These are phyloP conservation scores for Himalopsyche kuldschensis DNA, from an alignment of 2,888 invertebrate genomes.

Conservation along the genomic window DNA sequence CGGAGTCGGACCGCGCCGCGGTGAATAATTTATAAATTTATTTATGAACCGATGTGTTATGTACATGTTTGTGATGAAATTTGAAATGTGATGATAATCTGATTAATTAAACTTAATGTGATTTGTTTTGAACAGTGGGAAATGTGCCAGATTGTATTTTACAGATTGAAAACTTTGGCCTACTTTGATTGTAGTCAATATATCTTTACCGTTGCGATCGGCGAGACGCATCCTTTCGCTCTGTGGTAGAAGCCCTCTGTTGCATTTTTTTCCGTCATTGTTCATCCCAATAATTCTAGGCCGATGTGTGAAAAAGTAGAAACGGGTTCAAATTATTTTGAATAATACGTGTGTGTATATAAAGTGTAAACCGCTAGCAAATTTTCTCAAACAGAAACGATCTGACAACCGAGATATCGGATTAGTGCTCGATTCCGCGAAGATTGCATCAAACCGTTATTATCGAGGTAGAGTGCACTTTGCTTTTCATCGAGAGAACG, in stretches of 20 bases:
- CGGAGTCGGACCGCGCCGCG: neutral
- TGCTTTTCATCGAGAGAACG: neutral
- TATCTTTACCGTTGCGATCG: neutral
- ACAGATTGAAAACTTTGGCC: slow-evolving; percentile 22
- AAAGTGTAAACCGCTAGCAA: neutral
- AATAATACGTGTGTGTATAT: neutral
- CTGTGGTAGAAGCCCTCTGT: neutral
- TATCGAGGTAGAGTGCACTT: neutral
- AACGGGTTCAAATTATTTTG: neutral
- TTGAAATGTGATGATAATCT: slow-evolving; percentile 33
- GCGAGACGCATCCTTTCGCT: neutral
- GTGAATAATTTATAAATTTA: neutral
- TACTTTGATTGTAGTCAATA: neutral
- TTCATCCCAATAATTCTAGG: neutral
- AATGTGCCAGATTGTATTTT: slow-evolving; percentile 18
- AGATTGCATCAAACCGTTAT: neutral
- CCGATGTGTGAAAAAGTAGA: neutral
- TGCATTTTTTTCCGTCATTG: neutral
- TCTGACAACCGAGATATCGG: neutral
- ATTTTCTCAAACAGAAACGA: neutral
- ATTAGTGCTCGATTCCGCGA: neutral
- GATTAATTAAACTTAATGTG: slow-evolving; percentile 22
- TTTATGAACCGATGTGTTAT: slow-evolving; percentile 5
- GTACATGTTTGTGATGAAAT: slow-evolving; percentile 23
- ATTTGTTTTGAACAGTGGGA: slow-evolving; percentile 19